Base-by-base conservation (phyloP, 2,113 vertebrate species). In the Acanthochromis polyacanthus region DNA sequence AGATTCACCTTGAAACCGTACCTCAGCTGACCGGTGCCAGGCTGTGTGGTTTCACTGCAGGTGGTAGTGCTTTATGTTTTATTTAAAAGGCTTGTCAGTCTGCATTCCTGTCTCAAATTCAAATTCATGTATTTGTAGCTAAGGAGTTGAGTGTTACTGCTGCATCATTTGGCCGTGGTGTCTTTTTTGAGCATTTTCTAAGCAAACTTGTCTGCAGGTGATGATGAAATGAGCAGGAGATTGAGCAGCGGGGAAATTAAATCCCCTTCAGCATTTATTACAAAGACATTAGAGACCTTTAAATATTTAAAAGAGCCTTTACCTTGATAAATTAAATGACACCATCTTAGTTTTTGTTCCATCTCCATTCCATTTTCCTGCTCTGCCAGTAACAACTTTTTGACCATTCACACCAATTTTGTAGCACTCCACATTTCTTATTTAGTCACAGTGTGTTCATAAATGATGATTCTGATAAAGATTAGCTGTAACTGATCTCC, bases 41-140 rank as follows among this genome's bases (percentile, higher is more conserved):
- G 52, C 65, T 52, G 66, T 71, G 15, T 36, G 69, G 10, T 36
- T 5, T 64, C 77, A 20, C 78, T 25, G 77, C 80, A 83, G 84
- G 80, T 73, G 86, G 84, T 69, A 36, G 38, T 22, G 68, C 15
- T 83, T 51, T 46, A 78, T 81, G 57, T 68, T 74, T 71, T 65
- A 70, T 85, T 80, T 70, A 79, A 78, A 73, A 77, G 52, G 40
- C 62, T 28, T 3, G 59, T 73, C 79, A 62, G 60, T 71, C 57
- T 32, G 22, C 32, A 30, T 50, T 76, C 25, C 17, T 57, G 22
- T 77, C 25, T 81, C 38, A 50, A 48, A 73, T 63, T 58, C 50
- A 59, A n/a, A 38, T 12, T 43, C 56, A 43, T 61, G 9, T 36
- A 25, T 32, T 50, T 65, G 55, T 19, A 28, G 30, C 16, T 45